Base-by-base conservation (phyloP, 2,113 vertebrate genomes). In the Riparia riparia region DNA sequence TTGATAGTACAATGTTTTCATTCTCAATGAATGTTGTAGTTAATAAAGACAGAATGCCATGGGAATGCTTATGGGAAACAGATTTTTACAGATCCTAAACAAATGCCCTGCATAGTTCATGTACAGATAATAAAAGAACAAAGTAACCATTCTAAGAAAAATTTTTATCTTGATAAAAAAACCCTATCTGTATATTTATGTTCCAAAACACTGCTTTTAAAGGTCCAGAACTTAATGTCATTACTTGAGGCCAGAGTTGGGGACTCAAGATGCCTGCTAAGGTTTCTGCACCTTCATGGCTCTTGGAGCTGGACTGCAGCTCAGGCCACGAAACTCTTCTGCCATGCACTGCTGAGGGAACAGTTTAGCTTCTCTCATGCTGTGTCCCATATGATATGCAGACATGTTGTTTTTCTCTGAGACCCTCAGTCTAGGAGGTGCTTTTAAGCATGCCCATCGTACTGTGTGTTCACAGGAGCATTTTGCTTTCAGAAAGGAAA, bases 51-150 rank as follows among this genome's bases (percentile, higher is more conserved):
- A 81, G 66, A 89, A 86, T 91, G 92, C 85, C 94, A 61, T 61
- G 37, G 58, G 58, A 61, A 61, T 96, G 84, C 80, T 97, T 95
- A 96, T 97, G 89, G 93, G 94, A 95, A 97, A 94, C 86, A 97
- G 91, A 96, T 97, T 97, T 97, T 90, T 95, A 83, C 51, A 71
- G 77, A 79, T 95, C 76, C 69, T 88, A 82, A 91, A 95, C 66
- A 93, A 96, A 94, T 83, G 58, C 91, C 91, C 89, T 9, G 47
- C 89, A 85, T 95, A 94, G 86, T 90, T 96, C 86, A 82, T 71
- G 76, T 83, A 86, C 64, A 95, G 94, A 96, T 95, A 95, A 81
- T 94, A 90, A 96, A 97, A 92, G 94, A 94, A 91, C 92, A 91
- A 92, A 80, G 74, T 80, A 95, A 90, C 81, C 74, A 58, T 61